Evolutionary conservation across 2,113 vertebrate species (phyloP), one percentile per base, ranked within the genome.

Genomic region (Myiozetetes cayanensis): DNA sequence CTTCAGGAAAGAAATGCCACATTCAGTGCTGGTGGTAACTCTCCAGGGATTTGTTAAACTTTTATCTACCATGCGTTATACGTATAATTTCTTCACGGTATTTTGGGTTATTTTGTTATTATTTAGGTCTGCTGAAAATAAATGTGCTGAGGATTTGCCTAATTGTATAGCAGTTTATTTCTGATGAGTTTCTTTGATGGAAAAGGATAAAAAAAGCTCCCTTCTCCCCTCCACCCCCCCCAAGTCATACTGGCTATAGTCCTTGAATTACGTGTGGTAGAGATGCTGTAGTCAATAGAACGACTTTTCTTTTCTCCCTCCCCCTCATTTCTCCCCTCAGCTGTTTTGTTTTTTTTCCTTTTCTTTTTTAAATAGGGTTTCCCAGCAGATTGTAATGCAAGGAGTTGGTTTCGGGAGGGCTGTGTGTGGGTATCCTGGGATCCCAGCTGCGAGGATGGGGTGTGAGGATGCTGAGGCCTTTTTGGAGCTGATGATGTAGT

Each of bases 251-350:
- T 0, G 0, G 33, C 92, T 95, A 74, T 81, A 93, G 92, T 95
- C 76, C 59, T 96, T 76, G 18, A 85, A 94, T 94, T 85, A 89
- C 85, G 93, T 93, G 95, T 94, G 95, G 58, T 93, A 85, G 88
- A 93, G 89, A 91, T 96, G 82, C 74, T 93, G 47, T 78, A 73
- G 79, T 97, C 96, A 96, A 81, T 89, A 91, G 94, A 96, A 59
- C 1, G 6, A 84, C 62, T 89, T 92, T 89, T 94, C 66, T 55
- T 59, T 85, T 93, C 92, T 84, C 68, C 23, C 21, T 79, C 30
- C 18, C 18, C 41, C 27, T 50, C 12, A 21, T 8, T 59, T 10
- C 17, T 63, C 25, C 78, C 43, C 28, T 58, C 49, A 62, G 62
- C 72, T 85, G 70, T 76, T 4, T 31, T 46, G 14, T 43, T 43